Conservation (phyloP, 1,140 invertebrate genomes). For the Formica selysi region DNA sequence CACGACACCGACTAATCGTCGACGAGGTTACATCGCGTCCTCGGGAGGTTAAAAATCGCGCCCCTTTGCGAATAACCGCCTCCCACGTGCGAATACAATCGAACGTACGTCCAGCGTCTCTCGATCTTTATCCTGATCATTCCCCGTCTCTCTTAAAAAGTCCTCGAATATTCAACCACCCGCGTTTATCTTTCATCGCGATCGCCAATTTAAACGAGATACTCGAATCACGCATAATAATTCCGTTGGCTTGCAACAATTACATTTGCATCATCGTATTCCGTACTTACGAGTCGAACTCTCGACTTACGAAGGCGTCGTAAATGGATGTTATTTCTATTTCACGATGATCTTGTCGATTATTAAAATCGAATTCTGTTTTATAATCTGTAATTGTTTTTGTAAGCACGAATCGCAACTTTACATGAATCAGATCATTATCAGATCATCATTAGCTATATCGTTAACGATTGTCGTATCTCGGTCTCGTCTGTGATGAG, state of each 20-base stretch:
- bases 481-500: too few relatives aligned
- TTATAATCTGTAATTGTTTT: background rate
- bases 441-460: background rate
- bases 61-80: too few relatives aligned
- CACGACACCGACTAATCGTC: too few relatives aligned
- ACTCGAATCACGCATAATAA: background rate
- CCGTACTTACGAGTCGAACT: background rate
- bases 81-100: constrained; percentile 2
- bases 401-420: background rate
- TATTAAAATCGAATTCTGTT: background rate
- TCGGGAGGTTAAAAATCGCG: too few relatives aligned
- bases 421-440: constrained; percentile 8
- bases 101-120: constrained; percentile 11
- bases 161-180: too few relatives aligned
- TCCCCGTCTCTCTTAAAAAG: too few relatives aligned
- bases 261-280: background rate
- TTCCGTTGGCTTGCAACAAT: too few relatives aligned
- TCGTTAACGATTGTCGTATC: background rate
- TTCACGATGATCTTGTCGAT: background rate
- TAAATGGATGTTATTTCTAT: background rate
- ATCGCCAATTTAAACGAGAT: too few relatives aligned
- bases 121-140: background rate
- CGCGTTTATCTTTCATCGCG: too few relatives aligned
- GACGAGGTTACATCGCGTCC: too few relatives aligned
- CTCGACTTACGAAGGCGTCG: background rate